Base-by-base conservation (phyloP, 1,140 invertebrate species). In the Drosophila gunungcola region DNA sequence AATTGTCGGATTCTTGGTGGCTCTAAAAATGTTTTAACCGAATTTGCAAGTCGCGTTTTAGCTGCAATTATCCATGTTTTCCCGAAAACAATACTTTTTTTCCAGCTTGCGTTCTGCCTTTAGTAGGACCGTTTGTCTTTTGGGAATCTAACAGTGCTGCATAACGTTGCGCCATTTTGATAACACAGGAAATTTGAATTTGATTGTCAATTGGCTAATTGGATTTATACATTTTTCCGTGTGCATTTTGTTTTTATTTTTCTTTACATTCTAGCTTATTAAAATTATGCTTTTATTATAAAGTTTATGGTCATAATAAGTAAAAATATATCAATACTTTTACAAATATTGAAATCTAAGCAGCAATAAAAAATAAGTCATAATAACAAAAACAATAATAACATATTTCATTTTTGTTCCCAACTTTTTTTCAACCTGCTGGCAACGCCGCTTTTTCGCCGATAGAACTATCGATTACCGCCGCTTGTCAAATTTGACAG, bases 41-140 rank as follows among this genome's bases (percentile, higher is more conserved):
- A 64, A 65, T 34, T 65, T 34, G 36, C 64, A 65, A 65, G 21
- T 43, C 29, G 39, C 27, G 29, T 60, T 60, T 56, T 58, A 69
- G 21, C 60, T 56, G 53, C 21, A 81, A 81, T 63, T 78, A 51
- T 56, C 78, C 81, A 85, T 85, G 49, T 25, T 81, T 86, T 78
- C 42, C 68, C 56, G 55, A 78, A 85, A 85, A 81, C 78, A 85
- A 55, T 77, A 58, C 84, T 85, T 86, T 75, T 75, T 56, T 80
- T 84, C 62, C 81, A 43, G 42, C 16, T 43, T 43, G 13, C 6
- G 42, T 43, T 43, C 16, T 43, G 42, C 7, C 42, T 9, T 4
- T 4, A 48, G 46, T 48, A 11, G n/a, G 11, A 48, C 27, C 46
- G 46, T 48, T 48, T 48, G 13, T 6, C 12, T 27, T 29, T n/a